A percentile compares a stretch with the other conserved stretches of the same genome.
Evolutionary conservation across 2,113 vertebrate species (phyloP).

Genomic region (Notothenia rossii): DNA sequence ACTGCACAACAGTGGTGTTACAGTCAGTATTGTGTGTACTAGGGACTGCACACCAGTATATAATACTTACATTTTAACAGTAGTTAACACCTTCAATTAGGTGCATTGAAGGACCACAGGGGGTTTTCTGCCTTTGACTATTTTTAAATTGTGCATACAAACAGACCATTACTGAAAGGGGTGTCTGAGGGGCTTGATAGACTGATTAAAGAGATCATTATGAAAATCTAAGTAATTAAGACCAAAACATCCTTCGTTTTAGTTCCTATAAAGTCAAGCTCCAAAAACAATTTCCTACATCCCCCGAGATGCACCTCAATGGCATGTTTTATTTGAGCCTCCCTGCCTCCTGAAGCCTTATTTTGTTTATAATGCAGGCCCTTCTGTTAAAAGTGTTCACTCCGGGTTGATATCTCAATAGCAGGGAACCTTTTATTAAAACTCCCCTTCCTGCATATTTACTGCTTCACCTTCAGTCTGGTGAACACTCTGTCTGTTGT

Average conservation of each 20-base stretch:
- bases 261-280: not conserved
- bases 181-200: not conserved
- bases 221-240: not conserved
- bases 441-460: constrained; percentile 35
- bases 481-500: constrained; percentile 6
- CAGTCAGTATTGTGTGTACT: no score
- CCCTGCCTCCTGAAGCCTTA: not conserved
- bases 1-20: no score
- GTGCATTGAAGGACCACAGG: no score
- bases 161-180: no score
- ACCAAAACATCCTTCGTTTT: not conserved
- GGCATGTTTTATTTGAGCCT: not conserved
- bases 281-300: not conserved
- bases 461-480: constrained; percentile 29
- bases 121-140: no score
- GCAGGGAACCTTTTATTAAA: constrained; percentile 22
- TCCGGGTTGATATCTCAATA: not conserved
- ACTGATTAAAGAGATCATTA: not conserved
- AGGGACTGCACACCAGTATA: no score
- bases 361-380: not conserved
- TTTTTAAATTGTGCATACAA: no score
- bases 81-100: no score
- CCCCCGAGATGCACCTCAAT: not conserved
- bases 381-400: not conserved
- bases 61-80: no score